Evolutionary conservation across 35 echinoderm and acorn worm species (phyloP).

Genomic region (Hemicentrotus pulcherrimus): DNA sequence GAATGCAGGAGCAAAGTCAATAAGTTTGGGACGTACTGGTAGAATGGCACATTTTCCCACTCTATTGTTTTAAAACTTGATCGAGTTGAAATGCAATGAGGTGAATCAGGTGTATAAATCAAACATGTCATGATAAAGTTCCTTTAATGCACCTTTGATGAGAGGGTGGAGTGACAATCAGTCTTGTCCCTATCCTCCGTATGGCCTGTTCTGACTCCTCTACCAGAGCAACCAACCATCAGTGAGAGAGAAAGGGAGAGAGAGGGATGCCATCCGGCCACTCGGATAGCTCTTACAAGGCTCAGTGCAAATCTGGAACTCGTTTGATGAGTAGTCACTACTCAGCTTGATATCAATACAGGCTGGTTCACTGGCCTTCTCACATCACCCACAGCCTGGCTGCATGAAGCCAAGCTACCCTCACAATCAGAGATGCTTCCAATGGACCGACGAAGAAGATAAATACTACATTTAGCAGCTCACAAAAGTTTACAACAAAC

Average conservation of each 20-base stretch:
- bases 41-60: neutral
- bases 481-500: neutral
- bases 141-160: neutral
- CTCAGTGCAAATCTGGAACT: neutral
- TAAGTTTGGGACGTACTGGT: neutral
- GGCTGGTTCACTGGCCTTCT: neutral
- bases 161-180: neutral
- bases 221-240: neutral
- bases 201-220: neutral
- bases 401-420: neutral
- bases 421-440: neutral
- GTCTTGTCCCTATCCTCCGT: neutral
- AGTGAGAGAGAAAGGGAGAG: neutral
- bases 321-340: neutral
- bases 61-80: neutral
- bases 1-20: neutral
- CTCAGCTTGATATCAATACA: constrained; percentile 18
- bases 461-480: neutral
- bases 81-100: neutral
- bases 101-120: neutral
- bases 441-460: neutral
- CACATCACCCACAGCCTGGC: neutral
- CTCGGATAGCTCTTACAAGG: neutral
- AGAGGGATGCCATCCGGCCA: neutral
- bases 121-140: neutral